Percentiles rank a stretch among this genome's conserved stretches.
Conservation (phyloP, 2,888 invertebrate species). For the Julus scanicus region DNA sequence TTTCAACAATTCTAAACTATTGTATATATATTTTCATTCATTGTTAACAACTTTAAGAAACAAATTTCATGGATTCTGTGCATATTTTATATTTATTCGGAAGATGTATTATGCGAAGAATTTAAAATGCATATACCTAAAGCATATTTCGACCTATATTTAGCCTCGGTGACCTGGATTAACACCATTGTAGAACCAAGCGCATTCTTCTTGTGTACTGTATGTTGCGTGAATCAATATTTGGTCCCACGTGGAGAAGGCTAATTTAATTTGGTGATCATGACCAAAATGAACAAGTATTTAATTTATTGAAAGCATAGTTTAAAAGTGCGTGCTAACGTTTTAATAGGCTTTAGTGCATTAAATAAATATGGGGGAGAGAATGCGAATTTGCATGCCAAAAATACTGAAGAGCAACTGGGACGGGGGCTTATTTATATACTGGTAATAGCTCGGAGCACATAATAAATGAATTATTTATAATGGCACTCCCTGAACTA, state of each 20-base stretch:
- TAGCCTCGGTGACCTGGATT: background rate
- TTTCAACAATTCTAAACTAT: too few species aligned
- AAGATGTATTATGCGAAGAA: too few species aligned
- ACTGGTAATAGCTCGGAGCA: background rate
- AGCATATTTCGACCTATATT: background rate
- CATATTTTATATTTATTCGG: too few species aligned
- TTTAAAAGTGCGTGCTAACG: slow-evolving; percentile 45
- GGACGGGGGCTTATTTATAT: background rate
- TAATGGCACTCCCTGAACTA: slow-evolving; percentile 1
- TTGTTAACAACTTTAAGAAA: too few species aligned
- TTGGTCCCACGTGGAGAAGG: background rate
- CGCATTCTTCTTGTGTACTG: background rate
- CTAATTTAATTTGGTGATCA: slow-evolving; percentile 29
- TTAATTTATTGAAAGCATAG: background rate
- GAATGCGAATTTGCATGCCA: background rate
- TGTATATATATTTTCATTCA: too few species aligned
- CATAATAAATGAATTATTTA: slow-evolving; percentile 11
- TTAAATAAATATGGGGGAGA: slow-evolving; percentile 21
- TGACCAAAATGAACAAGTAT: slow-evolving; percentile 40
- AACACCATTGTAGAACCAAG: background rate
- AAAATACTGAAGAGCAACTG: background rate
- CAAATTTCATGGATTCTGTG: too few species aligned
- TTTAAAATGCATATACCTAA: too few species aligned
- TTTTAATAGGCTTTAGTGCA: slow-evolving; percentile 31
- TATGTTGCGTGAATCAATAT: background rate